Evolutionary conservation across 2,888 invertebrate genomes (phyloP).

Genomic region (Ischnura elegans): DNA sequence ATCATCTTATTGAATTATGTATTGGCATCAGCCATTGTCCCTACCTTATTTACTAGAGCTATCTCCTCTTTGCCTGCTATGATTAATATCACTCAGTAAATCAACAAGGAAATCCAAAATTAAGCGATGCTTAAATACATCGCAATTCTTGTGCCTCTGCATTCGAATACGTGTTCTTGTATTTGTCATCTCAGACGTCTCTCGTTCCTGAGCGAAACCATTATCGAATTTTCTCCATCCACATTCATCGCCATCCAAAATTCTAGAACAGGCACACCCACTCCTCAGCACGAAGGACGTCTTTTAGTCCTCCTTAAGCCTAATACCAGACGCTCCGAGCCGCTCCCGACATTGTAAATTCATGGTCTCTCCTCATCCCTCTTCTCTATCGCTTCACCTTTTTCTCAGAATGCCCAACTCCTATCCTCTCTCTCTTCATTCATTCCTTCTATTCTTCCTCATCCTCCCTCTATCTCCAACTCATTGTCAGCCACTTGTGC

Average conservation of each 20-base stretch:
- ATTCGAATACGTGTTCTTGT: no score
- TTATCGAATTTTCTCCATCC: neutral
- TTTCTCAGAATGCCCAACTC: neutral
- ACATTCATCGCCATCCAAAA: neutral
- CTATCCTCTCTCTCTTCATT: neutral
- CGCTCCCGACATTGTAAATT: neutral
- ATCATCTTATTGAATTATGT: no score
- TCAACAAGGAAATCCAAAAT: no score
- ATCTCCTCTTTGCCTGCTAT: no score
- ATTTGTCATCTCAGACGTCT: neutral
- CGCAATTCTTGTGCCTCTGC: no score
- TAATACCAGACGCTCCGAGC: neutral
- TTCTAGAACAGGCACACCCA: neutral
- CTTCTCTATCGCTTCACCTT: constrained; percentile 20
- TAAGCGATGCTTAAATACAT: no score
- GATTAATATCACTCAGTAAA: no score
- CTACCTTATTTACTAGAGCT: no score
- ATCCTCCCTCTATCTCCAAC: neutral
- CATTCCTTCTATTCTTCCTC: neutral
- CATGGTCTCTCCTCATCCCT: constrained; percentile 15
- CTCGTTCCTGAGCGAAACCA: neutral
- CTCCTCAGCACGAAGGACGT: neutral
- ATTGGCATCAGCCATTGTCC: no score
- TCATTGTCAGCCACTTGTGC: neutral
- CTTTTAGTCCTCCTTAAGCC: neutral